Evolutionary conservation across 2,797 vertebrate genomes (phyloP).

Genomic region (Podarcis siculus): DNA sequence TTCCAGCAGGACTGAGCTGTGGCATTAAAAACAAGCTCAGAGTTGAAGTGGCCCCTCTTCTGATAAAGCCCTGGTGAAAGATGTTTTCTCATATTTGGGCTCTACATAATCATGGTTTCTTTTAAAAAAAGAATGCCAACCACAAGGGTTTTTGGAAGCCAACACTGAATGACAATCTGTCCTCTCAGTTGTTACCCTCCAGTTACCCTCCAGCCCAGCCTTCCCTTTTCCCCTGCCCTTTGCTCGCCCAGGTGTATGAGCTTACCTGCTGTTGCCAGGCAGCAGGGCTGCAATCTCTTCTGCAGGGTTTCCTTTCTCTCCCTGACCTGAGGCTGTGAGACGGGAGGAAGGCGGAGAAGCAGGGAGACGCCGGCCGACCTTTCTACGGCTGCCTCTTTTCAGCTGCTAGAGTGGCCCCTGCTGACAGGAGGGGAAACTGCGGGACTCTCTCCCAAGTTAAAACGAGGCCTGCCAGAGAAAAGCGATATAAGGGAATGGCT

Average conservation of each 20-base stretch:
- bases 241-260: too few relatives aligned
- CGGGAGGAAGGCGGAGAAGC: too few relatives aligned
- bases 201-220: neutral
- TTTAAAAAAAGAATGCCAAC: neutral
- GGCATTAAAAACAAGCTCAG: neutral
- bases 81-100: neutral
- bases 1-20: neutral
- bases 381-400: neutral
- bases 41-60: neutral
- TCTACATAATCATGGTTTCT: too few relatives aligned
- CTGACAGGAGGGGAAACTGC: neutral
- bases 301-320: too few relatives aligned
- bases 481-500: neutral
- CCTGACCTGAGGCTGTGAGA: neutral
- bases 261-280: neutral
- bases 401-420: neutral
- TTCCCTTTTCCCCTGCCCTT: neutral
- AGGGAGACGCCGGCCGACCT: neutral
- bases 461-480: neutral
- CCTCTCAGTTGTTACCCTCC: too few relatives aligned
- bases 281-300: neutral
- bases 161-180: neutral
- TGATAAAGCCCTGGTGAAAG: neutral
- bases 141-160: neutral
- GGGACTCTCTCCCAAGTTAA: too few relatives aligned